Evolutionary conservation across 1,140 invertebrate genomes (phyloP), one percentile per base, ranked within the genome.

Genomic region (Hycleus cichorii): DNA sequence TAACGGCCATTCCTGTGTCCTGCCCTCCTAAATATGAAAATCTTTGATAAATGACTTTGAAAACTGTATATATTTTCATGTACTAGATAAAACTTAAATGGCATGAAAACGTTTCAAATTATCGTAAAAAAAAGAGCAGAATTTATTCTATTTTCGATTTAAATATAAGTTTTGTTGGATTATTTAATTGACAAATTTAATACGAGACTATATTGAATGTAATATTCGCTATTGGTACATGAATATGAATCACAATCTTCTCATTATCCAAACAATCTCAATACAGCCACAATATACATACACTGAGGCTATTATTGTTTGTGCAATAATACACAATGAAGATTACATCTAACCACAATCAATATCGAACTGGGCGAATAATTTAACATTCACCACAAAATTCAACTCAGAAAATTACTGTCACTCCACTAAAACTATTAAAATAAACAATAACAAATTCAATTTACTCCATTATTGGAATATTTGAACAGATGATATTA

Each of bases 171-270:
- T 32, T 5, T 32, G 7, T 32, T 32, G 32, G 32, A 32, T 3
- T 32, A 32, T 7, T 32, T 32, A 32, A 32, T 32, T 32, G 32
- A 32, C 32, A 32, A 32, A 32, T 32, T 32, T 32, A 32, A 32
- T 32, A 5, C 32, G 7, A 32, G 32, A 32, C 7, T 32, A 7
- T 7, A 32, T 32, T 32, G 4, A 32, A 32, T 32, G 32, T 32
- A 32, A 32, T 32, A 7, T 32, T 32, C 32, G 7, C 32, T 32
- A 32, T 32, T 32, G 32, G 4, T 32, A 32, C 26, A 27, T 38
- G 49, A 40, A n/a, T 55, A 60, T 49, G 58, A 60, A 56, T 60
- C 43, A 47, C 52, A 60, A 60, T 60, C 58, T 60, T 60, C 58
- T 60, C 58, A 60, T 60, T 60, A 60, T 49, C 47, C 46, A 47